A percentile compares a stretch with the other conserved stretches of the same genome.
Evolutionary conservation across 2,888 invertebrate species (phyloP).

Genomic region (Drosophila kuntzei): DNA sequence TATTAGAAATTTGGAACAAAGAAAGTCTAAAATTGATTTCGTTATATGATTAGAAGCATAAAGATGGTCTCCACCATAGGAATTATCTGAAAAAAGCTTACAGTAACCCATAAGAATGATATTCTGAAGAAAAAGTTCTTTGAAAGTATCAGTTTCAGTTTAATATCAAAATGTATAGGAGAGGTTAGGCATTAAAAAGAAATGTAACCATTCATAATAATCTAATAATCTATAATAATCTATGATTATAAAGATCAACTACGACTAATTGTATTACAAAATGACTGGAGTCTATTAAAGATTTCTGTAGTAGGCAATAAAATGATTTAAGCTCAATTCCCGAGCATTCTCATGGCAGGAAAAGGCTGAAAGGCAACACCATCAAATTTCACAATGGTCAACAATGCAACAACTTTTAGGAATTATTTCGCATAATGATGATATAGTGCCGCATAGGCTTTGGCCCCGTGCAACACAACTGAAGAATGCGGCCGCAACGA

Average conservation of each 20-base stretch:
- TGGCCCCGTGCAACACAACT: conserved; percentile 39
- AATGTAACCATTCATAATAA: no score
- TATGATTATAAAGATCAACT: not conserved
- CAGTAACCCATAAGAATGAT: not conserved
- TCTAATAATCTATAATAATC: no score
- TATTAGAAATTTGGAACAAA: no score
- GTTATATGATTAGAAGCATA: no score
- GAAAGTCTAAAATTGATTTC: no score
- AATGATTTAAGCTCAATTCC: conserved; percentile 19
- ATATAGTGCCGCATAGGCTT: conserved; percentile 70
- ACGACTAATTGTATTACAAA: not conserved
- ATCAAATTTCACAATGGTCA: conserved; percentile 45
- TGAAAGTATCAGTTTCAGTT: not conserved
- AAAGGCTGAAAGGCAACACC: conserved; percentile 43
- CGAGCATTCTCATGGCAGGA: conserved; percentile 3
- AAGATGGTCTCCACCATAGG: no score
- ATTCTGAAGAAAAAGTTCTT: not conserved
- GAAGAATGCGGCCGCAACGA: conserved; percentile 61
- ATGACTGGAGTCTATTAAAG: conserved; percentile 11
- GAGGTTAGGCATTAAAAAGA: no score
- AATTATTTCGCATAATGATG: conserved; percentile 72
- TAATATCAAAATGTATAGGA: no score
- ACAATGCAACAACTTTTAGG: conserved; percentile 58
- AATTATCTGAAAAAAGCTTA: no score
- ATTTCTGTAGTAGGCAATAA: conserved; percentile 9